Conservation (phyloP, 2,113 vertebrate species). For the Perca flavescens region DNA sequence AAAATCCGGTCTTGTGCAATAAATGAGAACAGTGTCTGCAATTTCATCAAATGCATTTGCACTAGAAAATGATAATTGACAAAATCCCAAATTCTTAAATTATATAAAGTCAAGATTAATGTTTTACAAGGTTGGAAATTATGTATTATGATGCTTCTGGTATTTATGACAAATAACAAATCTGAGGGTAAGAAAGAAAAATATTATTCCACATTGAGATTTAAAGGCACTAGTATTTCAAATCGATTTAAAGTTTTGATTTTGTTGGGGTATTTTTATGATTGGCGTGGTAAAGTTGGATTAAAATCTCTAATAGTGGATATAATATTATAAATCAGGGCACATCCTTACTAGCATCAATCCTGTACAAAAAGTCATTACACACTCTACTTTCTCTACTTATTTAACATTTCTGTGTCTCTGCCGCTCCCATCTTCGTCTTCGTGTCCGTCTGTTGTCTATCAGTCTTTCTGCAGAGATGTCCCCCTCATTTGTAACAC, state of each 20-base stretch:
- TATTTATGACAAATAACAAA: slow-evolving; percentile 40
- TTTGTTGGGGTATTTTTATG: neutral
- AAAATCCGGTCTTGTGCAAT: neutral
- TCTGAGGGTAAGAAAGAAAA: neutral
- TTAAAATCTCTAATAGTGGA: neutral
- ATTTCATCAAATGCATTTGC: slow-evolving; percentile 18
- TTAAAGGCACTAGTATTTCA: slow-evolving; percentile 28
- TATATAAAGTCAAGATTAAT: slow-evolving; percentile 34
- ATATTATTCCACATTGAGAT: slow-evolving; percentile 3
- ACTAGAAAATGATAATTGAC: slow-evolving; percentile 11
- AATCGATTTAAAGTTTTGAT: slow-evolving; percentile 17
- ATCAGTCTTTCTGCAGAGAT: slow-evolving; percentile 59
- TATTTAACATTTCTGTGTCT: neutral
- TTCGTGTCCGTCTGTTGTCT: slow-evolving; percentile 20
- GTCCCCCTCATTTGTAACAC: slow-evolving; percentile 73
- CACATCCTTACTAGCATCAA: neutral
- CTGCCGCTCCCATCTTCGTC: slow-evolving; percentile 4
- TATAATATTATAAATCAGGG: slow-evolving; percentile 12
- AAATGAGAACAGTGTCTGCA: neutral
- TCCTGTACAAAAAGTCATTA: neutral
- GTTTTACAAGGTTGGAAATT: neutral
- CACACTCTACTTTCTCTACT: neutral
- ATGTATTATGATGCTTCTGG: slow-evolving; percentile 21
- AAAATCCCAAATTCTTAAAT: neutral
- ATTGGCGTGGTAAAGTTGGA: neutral